Percentiles rank a stretch among this genome's conserved stretches.
phyloP scores from a whole-genome alignment of 1,140 invertebrate genomes.

The Pissodes strobi region DNA sequence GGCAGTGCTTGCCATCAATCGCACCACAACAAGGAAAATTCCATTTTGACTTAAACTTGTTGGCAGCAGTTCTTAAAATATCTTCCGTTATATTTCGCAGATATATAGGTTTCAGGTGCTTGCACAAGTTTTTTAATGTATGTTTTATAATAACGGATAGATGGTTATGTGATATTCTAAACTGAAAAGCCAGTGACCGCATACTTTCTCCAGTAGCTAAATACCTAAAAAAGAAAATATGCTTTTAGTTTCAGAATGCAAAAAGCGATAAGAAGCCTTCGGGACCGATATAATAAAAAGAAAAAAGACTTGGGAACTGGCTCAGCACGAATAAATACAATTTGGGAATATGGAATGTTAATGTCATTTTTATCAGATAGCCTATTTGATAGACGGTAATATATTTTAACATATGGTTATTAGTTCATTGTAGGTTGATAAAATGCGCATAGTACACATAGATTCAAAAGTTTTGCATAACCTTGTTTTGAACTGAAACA shows the following conservation, averaged over 20 bases:
- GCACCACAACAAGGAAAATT: constrained; percentile 9
- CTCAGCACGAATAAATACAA: no score
- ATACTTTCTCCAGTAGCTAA: no score
- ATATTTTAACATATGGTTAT: neutral
- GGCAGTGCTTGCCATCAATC: no score
- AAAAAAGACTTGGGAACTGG: no score
- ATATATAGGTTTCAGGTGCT: neutral
- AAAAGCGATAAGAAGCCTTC: neutral
- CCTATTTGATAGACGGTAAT: no score
- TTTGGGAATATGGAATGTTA: neutral
- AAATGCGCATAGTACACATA: neutral
- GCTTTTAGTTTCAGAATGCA: no score
- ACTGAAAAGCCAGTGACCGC: neutral
- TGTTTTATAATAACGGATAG: no score
- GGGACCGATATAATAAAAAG: constrained; percentile 2
- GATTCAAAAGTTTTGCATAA: no score
- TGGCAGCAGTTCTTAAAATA: neutral
- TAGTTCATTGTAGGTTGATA: neutral
- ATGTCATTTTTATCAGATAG: neutral
- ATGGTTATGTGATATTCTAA: no score
- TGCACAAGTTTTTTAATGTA: no score
- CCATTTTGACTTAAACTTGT: neutral
- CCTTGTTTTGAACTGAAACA: neutral
- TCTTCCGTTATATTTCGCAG: neutral
- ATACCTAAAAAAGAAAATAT: neutral